Base-by-base conservation (phyloP, 2,888 invertebrate genomes). In the Paralinhomoeus sp. region DNA sequence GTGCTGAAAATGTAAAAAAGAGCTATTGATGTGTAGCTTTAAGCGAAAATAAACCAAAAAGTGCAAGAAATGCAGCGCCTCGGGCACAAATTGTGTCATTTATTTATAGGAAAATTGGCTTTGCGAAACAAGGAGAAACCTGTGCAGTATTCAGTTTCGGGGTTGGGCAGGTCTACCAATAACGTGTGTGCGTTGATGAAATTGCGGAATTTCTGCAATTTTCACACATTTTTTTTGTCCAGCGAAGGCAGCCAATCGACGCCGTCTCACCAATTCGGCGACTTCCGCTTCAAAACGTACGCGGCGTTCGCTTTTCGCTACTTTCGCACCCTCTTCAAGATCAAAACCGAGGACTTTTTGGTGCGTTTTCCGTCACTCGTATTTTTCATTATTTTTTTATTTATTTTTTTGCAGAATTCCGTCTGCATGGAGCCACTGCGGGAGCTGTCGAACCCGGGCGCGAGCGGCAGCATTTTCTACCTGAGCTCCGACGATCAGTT, bases 221-320 rank as follows among this genome's bases (percentile, higher is more conserved):
- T 40, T 34, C 31, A 21, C 22, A 17, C 2, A 23, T 36, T 27
- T 42, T 45, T 27, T 38, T 23, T 1, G 49, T 56, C 47, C 47
- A 62, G 65, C 39, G 82, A 83, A 66, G 82, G 91, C 43, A 84
- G 87, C 45, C 84, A 83, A 67, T 80, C 83, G 65, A 97, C 97
- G 24, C 93, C 93, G 20, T 93, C 93, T 42, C 97, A 99, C 68
- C 84, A 87, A 67, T 91, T 79, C 69, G 83, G 84, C 52, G 73
- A 73, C 70, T 97, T 93, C 71, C 80, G 84, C 64, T 97, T 93
- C 69, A 91, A 91, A 68, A 89, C 91, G 51, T 99, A 97, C 69
- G 97, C 97, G 53, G 97, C 97, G 20, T 84, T 97, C 62, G 97
- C 97, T 63, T 99, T 99, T 73, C 77, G 97, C 60, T 93, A 93